Evolutionary conservation across 2,888 invertebrate species (phyloP).

Genomic region (Thysanoteuthis rhombus): DNA sequence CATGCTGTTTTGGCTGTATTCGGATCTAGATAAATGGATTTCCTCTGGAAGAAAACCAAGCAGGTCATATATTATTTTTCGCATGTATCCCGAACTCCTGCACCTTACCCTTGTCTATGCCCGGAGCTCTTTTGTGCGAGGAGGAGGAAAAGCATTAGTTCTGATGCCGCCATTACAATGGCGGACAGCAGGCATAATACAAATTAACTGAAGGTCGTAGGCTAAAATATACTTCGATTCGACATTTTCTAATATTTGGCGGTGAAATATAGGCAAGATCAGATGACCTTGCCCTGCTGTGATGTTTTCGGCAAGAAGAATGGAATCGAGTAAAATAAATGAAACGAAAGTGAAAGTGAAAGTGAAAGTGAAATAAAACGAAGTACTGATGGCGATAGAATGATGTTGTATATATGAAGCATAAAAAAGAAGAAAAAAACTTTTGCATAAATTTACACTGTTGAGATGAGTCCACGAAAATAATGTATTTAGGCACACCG

Average conservation of each 20-base stretch:
- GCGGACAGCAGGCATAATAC: neutral
- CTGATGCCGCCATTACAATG: neutral
- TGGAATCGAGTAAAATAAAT: neutral
- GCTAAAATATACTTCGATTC: neutral
- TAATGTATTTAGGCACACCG: no score
- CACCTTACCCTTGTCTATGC: neutral
- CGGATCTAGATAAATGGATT: slow-evolving; percentile 16
- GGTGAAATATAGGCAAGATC: neutral
- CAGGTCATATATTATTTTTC: neutral
- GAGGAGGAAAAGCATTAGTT: neutral
- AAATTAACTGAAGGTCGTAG: neutral
- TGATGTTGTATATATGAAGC: neutral
- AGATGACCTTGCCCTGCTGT: neutral
- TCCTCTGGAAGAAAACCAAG: slow-evolving; percentile 14
- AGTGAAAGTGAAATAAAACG: neutral
- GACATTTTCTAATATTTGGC: neutral
- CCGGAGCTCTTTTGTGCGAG: neutral
- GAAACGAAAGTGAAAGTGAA: no score
- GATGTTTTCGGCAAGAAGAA: neutral
- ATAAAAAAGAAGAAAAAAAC: neutral
- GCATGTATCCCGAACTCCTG: no score
- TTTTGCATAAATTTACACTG: neutral
- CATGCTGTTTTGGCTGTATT: slow-evolving; percentile 13
- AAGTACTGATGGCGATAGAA: neutral
- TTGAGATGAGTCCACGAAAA: neutral